A percentile compares a stretch with the other conserved stretches of the same genome.
Evolutionary conservation across 2,888 invertebrate species (phyloP).

Genomic region (Scaptomyza reducta): DNA sequence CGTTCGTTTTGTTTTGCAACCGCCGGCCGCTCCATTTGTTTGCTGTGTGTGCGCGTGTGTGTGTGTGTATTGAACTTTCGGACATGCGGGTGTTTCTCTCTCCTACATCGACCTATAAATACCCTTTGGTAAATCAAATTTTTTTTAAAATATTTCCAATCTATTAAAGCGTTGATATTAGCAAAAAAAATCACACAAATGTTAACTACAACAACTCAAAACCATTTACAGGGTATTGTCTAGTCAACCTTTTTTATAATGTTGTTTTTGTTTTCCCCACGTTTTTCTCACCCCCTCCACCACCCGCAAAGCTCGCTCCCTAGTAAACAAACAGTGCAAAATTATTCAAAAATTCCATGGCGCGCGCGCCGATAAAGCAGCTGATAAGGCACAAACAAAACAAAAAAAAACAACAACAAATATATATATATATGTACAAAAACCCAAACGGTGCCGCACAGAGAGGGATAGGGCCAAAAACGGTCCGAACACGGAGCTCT

Average conservation of each 20-base stretch:
- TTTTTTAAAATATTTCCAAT: too few relatives aligned
- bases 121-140: neutral
- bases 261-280: slow-evolving; percentile 1
- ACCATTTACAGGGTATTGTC: neutral
- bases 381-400: slow-evolving; percentile 56
- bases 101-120: neutral
- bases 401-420: neutral
- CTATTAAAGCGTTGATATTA: too few relatives aligned
- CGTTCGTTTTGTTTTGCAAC: slow-evolving; percentile 56
- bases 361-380: slow-evolving; percentile 58
- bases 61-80: slow-evolving; percentile 8
- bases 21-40: slow-evolving; percentile 43
- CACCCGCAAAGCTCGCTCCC: slow-evolving; percentile 3
- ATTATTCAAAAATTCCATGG: slow-evolving; percentile 75
- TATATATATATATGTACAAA: neutral
- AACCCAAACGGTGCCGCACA: slow-evolving; percentile 1
- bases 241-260: neutral
- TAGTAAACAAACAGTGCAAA: slow-evolving; percentile 67
- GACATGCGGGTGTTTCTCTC: slow-evolving; percentile 39
- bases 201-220: too few relatives aligned
- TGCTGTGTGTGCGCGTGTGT: slow-evolving; percentile 15
- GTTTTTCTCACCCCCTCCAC: neutral
- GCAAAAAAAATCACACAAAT: too few relatives aligned
- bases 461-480: slow-evolving; percentile 5
- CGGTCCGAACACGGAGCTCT: slow-evolving; percentile 3